Evolutionary conservation across 1,140 invertebrate genomes (phyloP), one percentile per base, ranked within the genome.

Genomic region (Capitella teleta): DNA sequence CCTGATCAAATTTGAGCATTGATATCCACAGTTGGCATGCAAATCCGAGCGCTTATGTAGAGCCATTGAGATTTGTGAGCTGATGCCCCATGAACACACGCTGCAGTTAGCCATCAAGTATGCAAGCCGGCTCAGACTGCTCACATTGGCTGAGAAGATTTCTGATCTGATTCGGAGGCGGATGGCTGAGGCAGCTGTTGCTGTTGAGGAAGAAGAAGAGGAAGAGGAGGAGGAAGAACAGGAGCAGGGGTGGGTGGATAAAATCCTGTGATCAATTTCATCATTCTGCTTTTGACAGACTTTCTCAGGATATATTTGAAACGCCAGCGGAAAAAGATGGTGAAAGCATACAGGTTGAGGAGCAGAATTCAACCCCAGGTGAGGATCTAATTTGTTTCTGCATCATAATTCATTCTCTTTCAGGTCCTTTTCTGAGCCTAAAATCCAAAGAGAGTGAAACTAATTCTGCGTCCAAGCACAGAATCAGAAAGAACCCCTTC

Each of bases 81-180:
- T 91, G 59, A 81, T 95, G 64, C 79, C 80, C 12, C 82, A 83
- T 55, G 76, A 80, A 2, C 80, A 83, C 38, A 76, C 89, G 0
- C 65, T 93, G 30, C 83, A 87, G 57, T 72, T 91, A 24, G 88
- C 87, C 3, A 82, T 88, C 3, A 88, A 87, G 59, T 95, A 93
- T 72, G 85, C 88, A 3, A 80, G 79, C 3, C 80, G 84, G 52
- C 69, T 84, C 0, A 81, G 82, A 28, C 80, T 81, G 58, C 78
- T 81, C 43, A 80, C 84, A 54, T 74, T 96, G 23, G 85, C 83
- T 0, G 83, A 90, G 56, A 65, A 70, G 34, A 63, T 78, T 25
- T 67, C 63, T 52, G 66, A 72, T 38, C 21, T 73, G 21, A 63
- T 63, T 25, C 59, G 60, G 34, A 43, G 54, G 41, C 60, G 60